Evolutionary conservation across 1,140 invertebrate species (phyloP).

Genomic region (Procambarus virginalis): DNA sequence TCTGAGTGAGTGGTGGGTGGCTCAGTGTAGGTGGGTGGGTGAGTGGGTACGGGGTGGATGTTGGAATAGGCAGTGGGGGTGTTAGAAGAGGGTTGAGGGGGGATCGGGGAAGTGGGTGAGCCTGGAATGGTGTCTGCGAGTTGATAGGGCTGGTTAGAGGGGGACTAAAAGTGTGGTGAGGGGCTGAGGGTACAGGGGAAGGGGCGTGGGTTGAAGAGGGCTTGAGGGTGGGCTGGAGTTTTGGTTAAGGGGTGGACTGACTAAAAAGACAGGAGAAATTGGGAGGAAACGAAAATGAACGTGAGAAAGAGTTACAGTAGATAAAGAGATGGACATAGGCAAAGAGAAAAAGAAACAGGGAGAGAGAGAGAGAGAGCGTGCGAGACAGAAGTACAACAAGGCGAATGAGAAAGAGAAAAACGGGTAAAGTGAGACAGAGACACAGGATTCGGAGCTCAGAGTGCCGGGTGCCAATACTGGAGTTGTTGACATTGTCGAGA

Average conservation of each 20-base stretch:
- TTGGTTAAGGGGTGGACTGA: neutral
- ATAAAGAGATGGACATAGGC: neutral
- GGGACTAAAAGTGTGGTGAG: no score
- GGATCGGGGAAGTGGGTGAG: no score
- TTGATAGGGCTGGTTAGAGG: no score
- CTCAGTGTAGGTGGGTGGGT: no score
- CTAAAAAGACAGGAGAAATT: neutral
- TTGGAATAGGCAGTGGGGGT: no score
- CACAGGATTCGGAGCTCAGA: neutral
- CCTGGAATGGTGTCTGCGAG: no score
- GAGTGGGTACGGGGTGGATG: no score
- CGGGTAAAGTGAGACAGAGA: slow-evolving; percentile 31
- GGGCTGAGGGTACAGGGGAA: neutral
- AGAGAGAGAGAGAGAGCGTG: neutral
- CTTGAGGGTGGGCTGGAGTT: neutral
- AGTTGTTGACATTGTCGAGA: no score
- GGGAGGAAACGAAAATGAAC: neutral
- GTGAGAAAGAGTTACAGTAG: neutral
- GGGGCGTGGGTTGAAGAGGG: neutral
- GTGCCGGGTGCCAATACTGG: no score
- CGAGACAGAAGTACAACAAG: neutral
- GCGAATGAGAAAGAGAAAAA: slow-evolving; percentile 21
- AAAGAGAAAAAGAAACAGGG: neutral
- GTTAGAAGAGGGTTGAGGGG: no score
- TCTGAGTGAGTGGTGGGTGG: no score